A percentile compares a stretch with the other conserved stretches of the same genome.
Evolutionary conservation across 2,797 vertebrate genomes (phyloP).

Genomic region (Pelochelys cantorii): DNA sequence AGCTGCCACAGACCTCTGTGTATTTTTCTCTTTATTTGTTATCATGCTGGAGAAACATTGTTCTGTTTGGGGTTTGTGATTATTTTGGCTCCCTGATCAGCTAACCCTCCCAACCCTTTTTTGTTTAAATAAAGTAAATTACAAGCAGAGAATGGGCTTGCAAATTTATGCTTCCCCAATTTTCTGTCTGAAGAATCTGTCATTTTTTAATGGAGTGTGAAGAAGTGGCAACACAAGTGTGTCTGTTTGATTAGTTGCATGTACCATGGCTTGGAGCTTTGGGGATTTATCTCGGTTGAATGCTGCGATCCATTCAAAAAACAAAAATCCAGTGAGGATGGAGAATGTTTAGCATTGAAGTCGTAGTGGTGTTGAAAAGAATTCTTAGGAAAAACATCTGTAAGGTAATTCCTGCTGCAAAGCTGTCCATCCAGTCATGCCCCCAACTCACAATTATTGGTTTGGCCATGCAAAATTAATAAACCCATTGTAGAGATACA

Average conservation of each 20-base stretch:
- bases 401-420: neutral
- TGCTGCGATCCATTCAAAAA: neutral
- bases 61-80: neutral
- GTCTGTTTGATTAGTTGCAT: neutral
- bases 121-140: neutral
- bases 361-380: neutral
- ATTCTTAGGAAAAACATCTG: neutral
- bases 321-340: accelerated
- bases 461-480: neutral
- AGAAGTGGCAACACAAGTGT: neutral
- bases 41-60: neutral
- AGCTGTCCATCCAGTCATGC: neutral
- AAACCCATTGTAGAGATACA: neutral
- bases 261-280: neutral
- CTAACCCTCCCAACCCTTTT: neutral
- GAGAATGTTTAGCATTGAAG: neutral
- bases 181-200: slow-evolving; percentile 23
- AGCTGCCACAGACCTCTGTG: neutral
- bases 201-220: slow-evolving; percentile 17
- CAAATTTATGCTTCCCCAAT: neutral
- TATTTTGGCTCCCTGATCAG: slow-evolving; percentile 23
- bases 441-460: neutral
- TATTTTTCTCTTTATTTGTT: neutral
- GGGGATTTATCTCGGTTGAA: neutral
- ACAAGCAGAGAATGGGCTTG: slow-evolving; percentile 13